These are phyloP conservation scores for Drosophila repleta DNA, from an alignment of 1,140 invertebrate species.

Conservation along the genomic window DNA sequence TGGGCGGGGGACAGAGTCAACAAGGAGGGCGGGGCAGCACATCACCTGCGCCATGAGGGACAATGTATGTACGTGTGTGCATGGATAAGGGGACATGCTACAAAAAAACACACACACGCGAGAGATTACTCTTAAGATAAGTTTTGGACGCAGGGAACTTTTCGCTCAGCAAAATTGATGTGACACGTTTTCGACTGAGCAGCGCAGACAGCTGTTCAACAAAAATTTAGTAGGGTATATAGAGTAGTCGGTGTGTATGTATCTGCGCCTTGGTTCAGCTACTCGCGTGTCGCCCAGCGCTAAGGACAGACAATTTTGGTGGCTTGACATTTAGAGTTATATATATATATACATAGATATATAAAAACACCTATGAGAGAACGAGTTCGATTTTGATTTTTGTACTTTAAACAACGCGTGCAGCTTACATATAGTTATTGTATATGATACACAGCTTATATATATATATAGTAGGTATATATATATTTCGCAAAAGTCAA, in stretches of 20 bases:
- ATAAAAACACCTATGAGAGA: constrained; percentile 51
- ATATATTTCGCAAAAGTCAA: background rate
- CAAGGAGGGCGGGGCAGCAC: constrained; percentile 45
- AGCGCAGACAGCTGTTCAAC: constrained; percentile 39
- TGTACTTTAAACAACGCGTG: constrained; percentile 66
- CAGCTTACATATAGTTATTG: constrained; percentile 47
- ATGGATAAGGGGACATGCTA: constrained; percentile 6
- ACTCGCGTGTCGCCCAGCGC: constrained; percentile 83
- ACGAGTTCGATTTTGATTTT: constrained; percentile 32
- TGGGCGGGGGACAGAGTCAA: constrained; percentile 20
- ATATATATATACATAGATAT: constrained; percentile 31
- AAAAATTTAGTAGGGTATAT: background rate
- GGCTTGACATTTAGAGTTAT: constrained; percentile 29
- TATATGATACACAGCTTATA: constrained; percentile 21
- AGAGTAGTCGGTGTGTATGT: constrained; percentile 14
- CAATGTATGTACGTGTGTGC: background rate
- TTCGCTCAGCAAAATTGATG: constrained; percentile 84
- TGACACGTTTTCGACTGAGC: constrained; percentile 80
- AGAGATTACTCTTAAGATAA: constrained; percentile 3
- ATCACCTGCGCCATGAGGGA: constrained; percentile 69
- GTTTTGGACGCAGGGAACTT: constrained; percentile 75
- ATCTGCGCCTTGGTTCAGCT: constrained; percentile 65
- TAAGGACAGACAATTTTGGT: constrained; percentile 65
- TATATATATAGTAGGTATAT: constrained; percentile 6
- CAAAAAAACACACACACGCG: constrained; percentile 13